A percentile compares a stretch with the other conserved stretches of the same genome.
Conservation (phyloP, 2,797 vertebrate genomes). For the Acanthurus lineatus region DNA sequence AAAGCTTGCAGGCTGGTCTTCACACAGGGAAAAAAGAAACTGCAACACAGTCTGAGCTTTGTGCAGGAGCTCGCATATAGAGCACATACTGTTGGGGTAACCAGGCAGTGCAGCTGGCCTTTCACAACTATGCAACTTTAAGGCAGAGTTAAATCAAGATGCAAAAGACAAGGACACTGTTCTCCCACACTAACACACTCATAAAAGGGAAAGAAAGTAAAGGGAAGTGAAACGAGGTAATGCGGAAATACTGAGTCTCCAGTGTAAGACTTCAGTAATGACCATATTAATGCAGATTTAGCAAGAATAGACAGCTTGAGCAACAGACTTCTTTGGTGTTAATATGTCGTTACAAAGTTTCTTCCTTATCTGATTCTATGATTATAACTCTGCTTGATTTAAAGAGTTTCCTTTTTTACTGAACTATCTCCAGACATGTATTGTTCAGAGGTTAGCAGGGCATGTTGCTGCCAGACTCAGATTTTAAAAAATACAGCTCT, state of each 20-base stretch:
- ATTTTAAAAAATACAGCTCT: not conserved
- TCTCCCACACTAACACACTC: constrained; percentile 63
- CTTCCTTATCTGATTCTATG: not conserved
- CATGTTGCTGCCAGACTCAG: constrained; percentile 5
- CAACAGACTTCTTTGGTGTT: not conserved
- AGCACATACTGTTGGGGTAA: constrained; percentile 85
- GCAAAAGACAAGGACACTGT: constrained; percentile 75
- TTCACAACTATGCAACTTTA: constrained; percentile 83
- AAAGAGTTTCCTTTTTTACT: constrained; percentile 7
- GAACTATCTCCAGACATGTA: not conserved
- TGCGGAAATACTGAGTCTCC: constrained; percentile 41
- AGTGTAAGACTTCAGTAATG: not conserved
- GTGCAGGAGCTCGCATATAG: constrained; percentile 81
- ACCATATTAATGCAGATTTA: not conserved
- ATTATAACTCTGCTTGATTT: constrained; percentile 2
- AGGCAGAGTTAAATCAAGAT: constrained; percentile 83
- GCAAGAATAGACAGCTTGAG: not conserved
- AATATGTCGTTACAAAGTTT: not conserved
- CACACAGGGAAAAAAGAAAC: constrained; percentile 68
- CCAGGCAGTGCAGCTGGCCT: constrained; percentile 86
- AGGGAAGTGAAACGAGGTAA: constrained; percentile 25
- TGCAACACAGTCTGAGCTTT: constrained; percentile 77
- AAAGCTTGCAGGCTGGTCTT: constrained; percentile 61
- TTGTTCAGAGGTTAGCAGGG: constrained; percentile 33
- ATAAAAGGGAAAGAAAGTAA: constrained; percentile 26